Base-by-base conservation (phyloP, 2,113 vertebrate species). In the Engraulis encrasicolus region DNA sequence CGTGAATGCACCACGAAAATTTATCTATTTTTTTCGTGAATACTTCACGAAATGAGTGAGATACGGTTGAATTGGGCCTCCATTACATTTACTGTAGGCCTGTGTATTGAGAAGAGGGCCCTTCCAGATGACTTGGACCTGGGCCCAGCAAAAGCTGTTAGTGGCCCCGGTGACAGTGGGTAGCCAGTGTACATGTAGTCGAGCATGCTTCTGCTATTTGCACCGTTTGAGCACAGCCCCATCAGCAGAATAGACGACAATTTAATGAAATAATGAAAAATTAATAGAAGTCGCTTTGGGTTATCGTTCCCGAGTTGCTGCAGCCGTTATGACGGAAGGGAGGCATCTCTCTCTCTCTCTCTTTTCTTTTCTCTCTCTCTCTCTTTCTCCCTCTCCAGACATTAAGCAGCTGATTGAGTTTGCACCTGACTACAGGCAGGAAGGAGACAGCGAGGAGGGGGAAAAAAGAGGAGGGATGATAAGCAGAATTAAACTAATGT, bases 211-310 rank as follows among this genome's bases (percentile, higher is more conserved):
- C 66, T 17, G 27, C 66, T 31, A 36, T 74, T 15, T 36, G 66
- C 66, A 6, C 66, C 40, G 82, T 27, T 82, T 82, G 52, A 58
- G 82, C 84, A 82, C 82, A 84, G 78, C 79, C 79, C 84, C 82
- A 86, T 78, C 81, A 66, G 61, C 85, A 85, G 81, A 86, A 83
- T 88, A 82, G 81, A 87, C 52, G 79, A 81, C 83, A 88, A 87
- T 86, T 85, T 88, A 88, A 87, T 89, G 88, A 89, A 89, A 83
- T 89, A 86, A 81, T 89, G 80, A 84, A 86, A 84, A 87, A 89
- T 89, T 89, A 89, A 89, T 89, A 86, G 88, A 87, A 85, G 86
- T 87, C 86, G 83, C 88, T 84, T 85, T 79, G 84, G 88, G 88
- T 89, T 89, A 89, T 89, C 86, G 80, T 85, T 78, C 79, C 79